Evolutionary conservation across 1,140 invertebrate species (phyloP), one percentile per base, ranked within the genome.

Genomic region (Caenorhabditis briggsae): DNA sequence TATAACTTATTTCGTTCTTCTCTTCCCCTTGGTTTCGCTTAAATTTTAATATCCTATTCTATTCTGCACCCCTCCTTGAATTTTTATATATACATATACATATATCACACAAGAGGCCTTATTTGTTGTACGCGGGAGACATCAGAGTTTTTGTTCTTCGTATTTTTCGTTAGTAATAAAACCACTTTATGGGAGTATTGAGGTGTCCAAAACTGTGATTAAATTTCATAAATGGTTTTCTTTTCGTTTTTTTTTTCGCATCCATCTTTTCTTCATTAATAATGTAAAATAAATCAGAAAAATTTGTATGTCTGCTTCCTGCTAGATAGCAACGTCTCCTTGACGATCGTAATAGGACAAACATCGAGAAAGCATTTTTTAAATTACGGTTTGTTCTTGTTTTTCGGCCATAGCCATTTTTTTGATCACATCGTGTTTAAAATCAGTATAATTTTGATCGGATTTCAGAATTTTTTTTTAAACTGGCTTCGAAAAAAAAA

Each of bases 41-140:
- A 50, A 50, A 23, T 78, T 50, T 50, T 53, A 11, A 18, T n/a
- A 23, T 46, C 41, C 14, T 43, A 14, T 78, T 78, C 18, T 78
- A 48, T 50, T 53, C 70, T 78, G 70, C 70, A 50, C 46, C 70
- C 59, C 23, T 58, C 25, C 70, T 43, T 50, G 50, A 50, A 78
- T 20, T 78, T 78, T 18, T 14, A 53, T 78, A 78, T 41, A 78
- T 46, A 78, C 53, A 78, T 78, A 50, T 78, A 78, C 53, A 78
- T 78, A 50, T 78, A 78, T 78, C 70, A 78, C 70, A 78, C 70
- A 78, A 23, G 70, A 78, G 70, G 70, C 70, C 70, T 78, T 78
- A 78, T 78, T 78, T 78, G 70, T 78, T 78, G 43, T 78, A 78
- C 46, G 70, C 70, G 70, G 70, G 70, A 78, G 46, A 78, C 70